Evolutionary conservation across 2,113 vertebrate species (phyloP), one percentile per base, ranked within the genome.

Genomic region (Ctenodactylus gundi): DNA sequence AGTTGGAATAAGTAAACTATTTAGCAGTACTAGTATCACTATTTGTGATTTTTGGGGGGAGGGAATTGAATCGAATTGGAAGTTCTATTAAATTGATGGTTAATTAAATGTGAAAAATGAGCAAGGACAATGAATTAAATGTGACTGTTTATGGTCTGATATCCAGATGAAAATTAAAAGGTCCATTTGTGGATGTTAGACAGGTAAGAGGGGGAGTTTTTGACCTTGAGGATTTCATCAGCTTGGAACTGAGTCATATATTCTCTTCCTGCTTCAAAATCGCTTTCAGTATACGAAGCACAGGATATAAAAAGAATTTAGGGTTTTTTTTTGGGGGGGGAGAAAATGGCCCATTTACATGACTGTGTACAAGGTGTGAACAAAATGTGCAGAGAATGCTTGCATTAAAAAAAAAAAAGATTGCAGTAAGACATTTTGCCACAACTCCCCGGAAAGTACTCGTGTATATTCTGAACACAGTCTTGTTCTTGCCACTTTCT

Each of bases 101-200:
- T 94, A 96, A 96, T 96, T 94, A 94, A 93, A 90, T 82, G 57
- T 85, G 93, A 96, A 76, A 90, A 60, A 91, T 83, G 39, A 91
- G 17, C 39, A 12, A 90, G 58, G 91, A 18, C 55, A 53, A 96
- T 75, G 77, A 90, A 84, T 94, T 95, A 90, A 86, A 90, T 68
- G 68, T 80, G 73, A 93, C 57, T 81, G 46, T 95, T 91, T 82
- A 44, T 39, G 46, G 9, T 46, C 64, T 95, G 92, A 93, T 67
- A 90, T 1, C 44, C 0, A 13, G 88, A 41, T 91, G 49, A 92
- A 73, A 80, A 88, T 72, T 87, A 85, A 81, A 51, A 86, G 90
- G 78, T 80, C 15, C 49, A 51, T 44, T 91, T 39, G 72, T 29
- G 72, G 83, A 95, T 84, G 14, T 60, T 86, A 58, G 73, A 75